Conservation (phyloP, 2,113 vertebrate genomes). For the Pelmatolapia mariae region DNA sequence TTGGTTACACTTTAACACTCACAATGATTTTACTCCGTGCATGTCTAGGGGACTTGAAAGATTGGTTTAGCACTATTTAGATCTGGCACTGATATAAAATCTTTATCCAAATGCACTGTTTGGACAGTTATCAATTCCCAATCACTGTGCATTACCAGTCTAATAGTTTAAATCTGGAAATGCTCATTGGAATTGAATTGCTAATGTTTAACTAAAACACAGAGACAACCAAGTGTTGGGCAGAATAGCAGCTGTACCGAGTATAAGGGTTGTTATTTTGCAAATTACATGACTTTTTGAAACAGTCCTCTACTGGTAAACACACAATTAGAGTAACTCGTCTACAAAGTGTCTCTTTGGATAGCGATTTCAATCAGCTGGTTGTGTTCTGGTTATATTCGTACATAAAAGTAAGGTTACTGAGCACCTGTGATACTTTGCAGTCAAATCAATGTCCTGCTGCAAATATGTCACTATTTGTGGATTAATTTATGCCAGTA, state of each 20-base stretch:
- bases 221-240: neutral
- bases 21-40: neutral
- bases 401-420: neutral
- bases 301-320: neutral
- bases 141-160: neutral
- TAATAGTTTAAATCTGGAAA: neutral
- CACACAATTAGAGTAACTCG: neutral
- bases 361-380: neutral
- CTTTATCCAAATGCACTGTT: neutral
- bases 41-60: neutral
- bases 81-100: neutral
- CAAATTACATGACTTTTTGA: neutral
- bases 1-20: neutral
- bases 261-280: neutral
- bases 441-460: neutral
- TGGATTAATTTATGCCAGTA: neutral
- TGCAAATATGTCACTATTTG: neutral
- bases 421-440: neutral
- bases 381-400: neutral
- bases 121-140: neutral
- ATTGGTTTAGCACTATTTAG: neutral
- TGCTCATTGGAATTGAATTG: neutral
- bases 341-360: neutral
- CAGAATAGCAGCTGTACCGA: neutral
- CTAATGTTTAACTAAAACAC: neutral